Conservation (phyloP, 2,113 vertebrate species). For the Solea senegalensis region DNA sequence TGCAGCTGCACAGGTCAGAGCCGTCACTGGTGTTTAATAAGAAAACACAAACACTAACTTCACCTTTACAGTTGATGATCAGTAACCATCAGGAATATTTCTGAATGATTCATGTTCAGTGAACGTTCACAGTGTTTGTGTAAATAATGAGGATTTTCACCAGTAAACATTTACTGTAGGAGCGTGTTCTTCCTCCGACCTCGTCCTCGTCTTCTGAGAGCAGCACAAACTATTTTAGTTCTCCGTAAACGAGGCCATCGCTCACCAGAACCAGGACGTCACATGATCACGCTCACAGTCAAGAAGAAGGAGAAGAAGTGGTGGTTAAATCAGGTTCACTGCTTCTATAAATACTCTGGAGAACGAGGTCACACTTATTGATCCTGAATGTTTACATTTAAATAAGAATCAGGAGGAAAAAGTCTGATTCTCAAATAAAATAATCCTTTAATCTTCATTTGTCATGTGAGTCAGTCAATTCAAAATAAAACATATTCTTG, state of each 20-base stretch:
- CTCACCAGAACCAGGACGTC: constrained; percentile 35
- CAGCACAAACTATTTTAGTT: constrained; percentile 48
- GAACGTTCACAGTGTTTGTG: no score
- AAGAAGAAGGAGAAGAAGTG: constrained; percentile 17
- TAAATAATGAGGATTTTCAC: no score
- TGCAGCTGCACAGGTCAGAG: constrained; percentile 94
- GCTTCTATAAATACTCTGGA: constrained; percentile 37
- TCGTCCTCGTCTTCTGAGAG: constrained; percentile 32
- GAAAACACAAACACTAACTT: no score
- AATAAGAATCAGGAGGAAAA: no score
- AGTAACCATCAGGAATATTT: no score
- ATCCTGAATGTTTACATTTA: neutral
- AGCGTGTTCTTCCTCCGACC: neutral
- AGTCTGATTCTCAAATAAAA: no score
- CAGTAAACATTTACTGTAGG: no score
- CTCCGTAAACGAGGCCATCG: constrained; percentile 62
- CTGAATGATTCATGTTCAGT: no score
- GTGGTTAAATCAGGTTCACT: constrained; percentile 7
- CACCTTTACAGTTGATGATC: no score
- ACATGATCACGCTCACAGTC: neutral
- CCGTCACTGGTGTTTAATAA: no score
- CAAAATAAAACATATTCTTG: neutral
- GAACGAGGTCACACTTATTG: constrained; percentile 29
- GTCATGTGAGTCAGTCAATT: no score
- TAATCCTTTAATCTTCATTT: no score